Conservation (phyloP, 2,113 vertebrate genomes). For the Gavialis gangeticus region DNA sequence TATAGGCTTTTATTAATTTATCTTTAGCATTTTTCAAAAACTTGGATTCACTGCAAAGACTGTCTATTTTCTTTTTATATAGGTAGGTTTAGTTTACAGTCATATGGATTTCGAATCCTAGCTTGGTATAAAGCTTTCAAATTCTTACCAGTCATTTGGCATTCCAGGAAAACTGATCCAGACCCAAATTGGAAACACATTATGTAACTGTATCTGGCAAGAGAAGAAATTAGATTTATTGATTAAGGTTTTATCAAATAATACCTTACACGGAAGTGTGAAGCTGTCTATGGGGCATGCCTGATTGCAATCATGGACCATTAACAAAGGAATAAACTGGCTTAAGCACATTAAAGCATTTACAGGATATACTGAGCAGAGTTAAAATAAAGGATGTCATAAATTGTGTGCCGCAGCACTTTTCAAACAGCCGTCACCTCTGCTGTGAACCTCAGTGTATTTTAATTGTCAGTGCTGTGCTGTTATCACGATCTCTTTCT, state of each 20-base stretch:
- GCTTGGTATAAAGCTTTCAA: not conserved
- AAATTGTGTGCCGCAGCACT: constrained; percentile 54
- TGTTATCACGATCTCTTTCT: constrained; percentile 16
- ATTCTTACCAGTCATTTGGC: constrained; percentile 25
- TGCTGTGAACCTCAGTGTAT: constrained; percentile 22
- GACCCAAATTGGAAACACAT: constrained; percentile 37
- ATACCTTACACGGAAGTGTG: constrained; percentile 36
- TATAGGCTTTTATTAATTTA: not conserved
- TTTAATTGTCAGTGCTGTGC: constrained; percentile 20
- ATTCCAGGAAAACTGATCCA: constrained; percentile 39
- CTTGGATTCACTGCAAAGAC: not conserved
- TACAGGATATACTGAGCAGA: constrained; percentile 40
- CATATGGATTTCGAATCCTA: not conserved
- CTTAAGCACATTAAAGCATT: constrained; percentile 59
- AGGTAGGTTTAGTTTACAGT: not conserved
- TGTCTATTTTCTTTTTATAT: not conserved
- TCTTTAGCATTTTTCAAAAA: not conserved
- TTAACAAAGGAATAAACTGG: constrained; percentile 60
- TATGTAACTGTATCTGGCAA: constrained; percentile 42
- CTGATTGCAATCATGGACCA: constrained; percentile 21
- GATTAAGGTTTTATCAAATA: constrained; percentile 63
- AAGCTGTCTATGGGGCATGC: constrained; percentile 5
- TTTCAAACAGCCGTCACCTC: constrained; percentile 46
- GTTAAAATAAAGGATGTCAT: constrained; percentile 62
- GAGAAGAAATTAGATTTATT: constrained; percentile 57